A percentile compares a stretch with the other conserved stretches of the same genome.
Evolutionary conservation across 2,888 invertebrate genomes (phyloP).

Genomic region (Pinctada fucata): DNA sequence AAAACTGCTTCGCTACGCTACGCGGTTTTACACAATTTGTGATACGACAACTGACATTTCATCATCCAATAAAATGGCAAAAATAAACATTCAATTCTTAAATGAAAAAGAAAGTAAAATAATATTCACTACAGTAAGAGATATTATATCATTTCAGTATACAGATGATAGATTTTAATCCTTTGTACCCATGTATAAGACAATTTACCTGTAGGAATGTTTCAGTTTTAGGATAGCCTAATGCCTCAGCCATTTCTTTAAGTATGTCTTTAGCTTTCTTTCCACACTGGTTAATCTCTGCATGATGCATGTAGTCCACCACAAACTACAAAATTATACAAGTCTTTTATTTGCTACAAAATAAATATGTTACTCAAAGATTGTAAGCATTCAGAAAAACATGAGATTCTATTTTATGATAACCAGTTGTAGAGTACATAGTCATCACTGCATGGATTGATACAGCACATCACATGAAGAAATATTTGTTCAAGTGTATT

Average conservation of each 20-base stretch:
- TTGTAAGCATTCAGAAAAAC: neutral
- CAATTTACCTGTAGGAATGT: slow-evolving; percentile 70
- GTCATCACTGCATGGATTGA: no score
- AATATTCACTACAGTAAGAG: neutral
- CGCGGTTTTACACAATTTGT: no score
- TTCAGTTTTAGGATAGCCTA: slow-evolving; percentile 69
- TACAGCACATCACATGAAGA: no score
- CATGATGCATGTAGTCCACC: slow-evolving; percentile 68
- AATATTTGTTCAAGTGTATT: no score
- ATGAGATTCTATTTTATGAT: no score
- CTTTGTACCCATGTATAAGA: neutral
- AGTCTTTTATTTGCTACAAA: neutral
- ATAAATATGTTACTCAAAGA: neutral
- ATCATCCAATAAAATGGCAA: no score
- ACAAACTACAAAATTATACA: slow-evolving; percentile 59
- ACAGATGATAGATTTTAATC: neutral
- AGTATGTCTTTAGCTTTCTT: slow-evolving; percentile 65
- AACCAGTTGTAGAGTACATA: no score
- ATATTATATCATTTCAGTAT: neutral
- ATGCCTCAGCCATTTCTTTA: slow-evolving; percentile 67
- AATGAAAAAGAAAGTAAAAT: no score
- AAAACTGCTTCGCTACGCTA: no score
- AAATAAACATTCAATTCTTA: no score
- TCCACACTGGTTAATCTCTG: slow-evolving; percentile 48
- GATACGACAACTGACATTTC: no score